Percentiles rank a stretch among this genome's conserved stretches.
Evolutionary conservation across 1,140 invertebrate genomes (phyloP).

Genomic region (Drosophila rhopaloa): DNA sequence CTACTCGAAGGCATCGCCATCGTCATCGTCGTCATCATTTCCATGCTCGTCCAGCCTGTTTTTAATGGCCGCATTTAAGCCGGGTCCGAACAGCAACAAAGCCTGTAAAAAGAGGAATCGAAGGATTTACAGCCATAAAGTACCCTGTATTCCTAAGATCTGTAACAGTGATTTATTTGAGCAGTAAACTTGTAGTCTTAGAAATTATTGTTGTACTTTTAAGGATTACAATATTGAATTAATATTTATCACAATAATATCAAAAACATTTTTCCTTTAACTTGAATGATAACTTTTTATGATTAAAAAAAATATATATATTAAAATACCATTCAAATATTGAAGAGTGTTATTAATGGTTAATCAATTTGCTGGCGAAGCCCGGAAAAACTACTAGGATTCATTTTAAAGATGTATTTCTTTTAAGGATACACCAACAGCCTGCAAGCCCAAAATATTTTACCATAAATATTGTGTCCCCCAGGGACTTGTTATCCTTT

Average conservation of each 20-base stretch:
- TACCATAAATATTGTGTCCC: no score
- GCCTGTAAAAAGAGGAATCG: constrained; percentile 11
- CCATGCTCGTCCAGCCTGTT: constrained; percentile 30
- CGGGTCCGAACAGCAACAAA: constrained; percentile 7
- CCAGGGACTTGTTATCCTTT: background rate
- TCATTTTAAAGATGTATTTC: no score
- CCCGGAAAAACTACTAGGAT: no score
- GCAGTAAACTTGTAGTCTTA: background rate
- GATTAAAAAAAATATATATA: no score
- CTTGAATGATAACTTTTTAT: no score
- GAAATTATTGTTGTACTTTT: background rate
- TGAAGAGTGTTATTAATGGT: no score
- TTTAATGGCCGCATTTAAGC: constrained; percentile 66
- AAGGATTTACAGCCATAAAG: constrained; percentile 9
- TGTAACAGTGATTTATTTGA: background rate
- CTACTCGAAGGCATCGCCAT: constrained; percentile 58
- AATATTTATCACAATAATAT: no score
- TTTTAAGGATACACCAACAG: no score
- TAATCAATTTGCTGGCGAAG: no score
- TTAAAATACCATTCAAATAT: no score
- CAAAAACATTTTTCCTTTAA: no score
- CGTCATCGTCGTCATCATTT: constrained; percentile 9
- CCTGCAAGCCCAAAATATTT: no score
- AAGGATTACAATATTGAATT: background rate
- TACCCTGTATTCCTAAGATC: background rate